Conservation (phyloP, 1,140 invertebrate genomes). For the Acromyrmex heyeri region DNA sequence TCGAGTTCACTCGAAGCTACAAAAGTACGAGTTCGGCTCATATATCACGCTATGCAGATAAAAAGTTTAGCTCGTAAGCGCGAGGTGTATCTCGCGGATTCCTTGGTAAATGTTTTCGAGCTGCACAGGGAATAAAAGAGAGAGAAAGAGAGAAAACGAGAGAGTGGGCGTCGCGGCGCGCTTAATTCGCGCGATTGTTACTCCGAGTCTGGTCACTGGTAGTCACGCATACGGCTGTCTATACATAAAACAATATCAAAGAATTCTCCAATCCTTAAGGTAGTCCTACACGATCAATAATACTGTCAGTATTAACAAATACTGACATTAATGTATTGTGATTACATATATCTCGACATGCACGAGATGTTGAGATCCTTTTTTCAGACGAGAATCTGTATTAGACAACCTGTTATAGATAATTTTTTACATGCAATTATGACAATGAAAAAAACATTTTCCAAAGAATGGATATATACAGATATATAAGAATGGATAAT, state of each 20-base stretch:
- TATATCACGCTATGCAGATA: constrained; percentile 71
- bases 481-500: background rate
- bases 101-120: constrained; percentile 73
- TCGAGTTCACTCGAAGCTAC: constrained; percentile 62
- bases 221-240: constrained; percentile 64
- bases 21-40: constrained; percentile 74
- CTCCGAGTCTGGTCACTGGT: constrained; percentile 5
- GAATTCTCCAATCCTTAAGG: constrained; percentile 30
- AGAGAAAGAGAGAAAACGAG: background rate
- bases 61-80: constrained; percentile 73
- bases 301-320: too few species aligned
- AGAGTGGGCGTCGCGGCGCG: constrained; percentile 26
- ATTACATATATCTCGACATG: background rate
- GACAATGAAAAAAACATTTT: background rate
- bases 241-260: constrained; percentile 63
- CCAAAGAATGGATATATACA: background rate
- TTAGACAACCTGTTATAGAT: background rate
- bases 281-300: too few species aligned
- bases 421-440: background rate
- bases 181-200: constrained; percentile 67
- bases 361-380: background rate
- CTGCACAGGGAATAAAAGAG: constrained; percentile 15
- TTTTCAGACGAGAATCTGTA: background rate
- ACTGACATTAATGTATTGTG: background rate
- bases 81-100: constrained; percentile 74